Conservation (phyloP, 2,797 vertebrate species). For the Clarias fuscus region DNA sequence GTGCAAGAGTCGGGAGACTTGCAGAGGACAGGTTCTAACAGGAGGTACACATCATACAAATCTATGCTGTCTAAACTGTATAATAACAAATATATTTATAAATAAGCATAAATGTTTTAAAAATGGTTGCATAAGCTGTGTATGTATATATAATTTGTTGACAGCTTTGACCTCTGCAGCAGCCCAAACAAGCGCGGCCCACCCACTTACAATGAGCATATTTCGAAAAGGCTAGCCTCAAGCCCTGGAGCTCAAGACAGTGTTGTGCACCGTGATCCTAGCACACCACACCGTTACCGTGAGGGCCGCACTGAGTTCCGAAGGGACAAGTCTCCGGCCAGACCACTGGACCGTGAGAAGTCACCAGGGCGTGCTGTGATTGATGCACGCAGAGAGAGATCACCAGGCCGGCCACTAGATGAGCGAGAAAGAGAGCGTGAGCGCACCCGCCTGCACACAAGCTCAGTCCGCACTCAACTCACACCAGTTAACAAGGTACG, state of each 20-base stretch:
- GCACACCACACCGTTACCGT: constrained; percentile 94
- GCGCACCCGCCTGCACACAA: constrained; percentile 78
- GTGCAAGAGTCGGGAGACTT: constrained; percentile 82
- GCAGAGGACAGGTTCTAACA: constrained; percentile 79
- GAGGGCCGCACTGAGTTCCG: constrained; percentile 95
- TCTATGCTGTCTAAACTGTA: not conserved
- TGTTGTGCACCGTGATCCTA: constrained; percentile 88
- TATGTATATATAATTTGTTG: not conserved
- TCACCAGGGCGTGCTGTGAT: constrained; percentile 85
- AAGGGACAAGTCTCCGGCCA: constrained; percentile 93
- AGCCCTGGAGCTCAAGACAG: constrained; percentile 87
- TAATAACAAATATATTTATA: not conserved
- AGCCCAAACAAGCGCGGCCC: constrained; percentile 97
- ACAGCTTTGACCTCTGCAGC: constrained; percentile 62
- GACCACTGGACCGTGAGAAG: constrained; percentile 93
- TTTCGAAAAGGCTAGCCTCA: constrained; percentile 91
- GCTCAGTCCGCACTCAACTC: constrained; percentile 89
- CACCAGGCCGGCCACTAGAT: constrained; percentile 89
- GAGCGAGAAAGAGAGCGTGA: constrained; percentile 83
- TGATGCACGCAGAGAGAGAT: constrained; percentile 91
- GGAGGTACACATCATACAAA: constrained; percentile 72
- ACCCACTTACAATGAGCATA: constrained; percentile 98
- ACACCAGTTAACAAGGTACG: constrained; percentile 96
- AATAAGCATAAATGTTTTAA: not conserved
- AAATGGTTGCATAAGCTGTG: not conserved